Base-by-base conservation (phyloP, 2,113 vertebrate genomes). In the Mionectes macconnelli region DNA sequence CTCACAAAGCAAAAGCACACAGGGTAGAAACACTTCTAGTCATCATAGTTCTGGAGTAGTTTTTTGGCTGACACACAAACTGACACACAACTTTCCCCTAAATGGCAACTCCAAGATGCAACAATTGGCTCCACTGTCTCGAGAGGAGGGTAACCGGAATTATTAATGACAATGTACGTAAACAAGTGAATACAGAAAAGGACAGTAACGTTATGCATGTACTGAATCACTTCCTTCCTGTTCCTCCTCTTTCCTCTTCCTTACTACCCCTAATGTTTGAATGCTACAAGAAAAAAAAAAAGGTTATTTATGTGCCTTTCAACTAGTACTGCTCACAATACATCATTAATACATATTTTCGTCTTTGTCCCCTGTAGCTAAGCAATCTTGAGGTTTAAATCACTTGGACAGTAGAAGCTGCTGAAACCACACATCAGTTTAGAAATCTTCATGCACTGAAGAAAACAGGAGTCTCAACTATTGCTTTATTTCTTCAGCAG, bases 211-310 rank as follows among this genome's bases (percentile, higher is more conserved):
- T 83, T 92, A 92, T 84, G 59, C 62, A 88, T 44, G 60, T 76
- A 80, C 33, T 90, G 90, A 91, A 95, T 94, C 72, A 92, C 80
- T 89, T 95, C 91, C 94, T 94, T 95, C 93, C 96, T 92, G 92
- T 89, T 93, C 64, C 94, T 94, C 88, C 88, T 96, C 86, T 31
- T 96, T 91, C 82, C 74, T 93, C 82, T 93, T 96, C 91, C 84
- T 83, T 88, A 74, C 44, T 68, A 45, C 45, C 47, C 67, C 68
- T 53, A 90, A 60, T 69, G 74, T 75, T 93, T 87, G 49, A 95
- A 91, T n/a, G 67, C 18, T 67, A 91, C 35, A 12, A 13, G 35
- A 67, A 68, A 66, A 72, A 42, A 64, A 69, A 55, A 55, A 86
- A 73, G 12, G 53, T 73, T 90, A 76, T 80, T 95, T 88, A 62